Evolutionary conservation across 2,797 vertebrate species (phyloP).

Genomic region (Gymnoscopelus braueri): DNA sequence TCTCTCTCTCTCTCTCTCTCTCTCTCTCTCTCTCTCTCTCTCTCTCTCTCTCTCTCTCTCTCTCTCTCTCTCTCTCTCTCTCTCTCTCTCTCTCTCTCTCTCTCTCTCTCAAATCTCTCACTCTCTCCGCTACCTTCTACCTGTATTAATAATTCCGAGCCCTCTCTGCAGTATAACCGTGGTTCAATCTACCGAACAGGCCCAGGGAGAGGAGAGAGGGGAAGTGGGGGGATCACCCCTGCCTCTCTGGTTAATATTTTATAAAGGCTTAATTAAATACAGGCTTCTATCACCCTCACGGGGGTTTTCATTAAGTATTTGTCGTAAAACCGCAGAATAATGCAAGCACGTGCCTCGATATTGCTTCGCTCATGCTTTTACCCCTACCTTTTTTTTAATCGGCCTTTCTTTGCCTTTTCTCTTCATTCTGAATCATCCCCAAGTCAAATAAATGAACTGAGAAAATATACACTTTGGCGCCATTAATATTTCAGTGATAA

Average conservation of each 20-base stretch:
- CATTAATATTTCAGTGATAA: constrained; percentile 86
- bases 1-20: constrained; percentile 13
- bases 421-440: constrained; percentile 72
- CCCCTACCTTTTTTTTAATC: constrained; percentile 46
- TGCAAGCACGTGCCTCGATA: constrained; percentile 72
- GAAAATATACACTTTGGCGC: constrained; percentile 74
- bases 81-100: constrained; percentile 18
- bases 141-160: constrained; percentile 73
- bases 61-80: neutral
- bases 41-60: neutral
- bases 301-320: constrained; percentile 85
- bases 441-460: constrained; percentile 75
- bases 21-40: constrained; percentile 1
- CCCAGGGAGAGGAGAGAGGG: constrained; percentile 8
- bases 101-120: constrained; percentile 29
- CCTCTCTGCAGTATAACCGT: constrained; percentile 61
- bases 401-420: constrained; percentile 59
- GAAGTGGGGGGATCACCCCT: constrained; percentile 61
- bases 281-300: constrained; percentile 78
- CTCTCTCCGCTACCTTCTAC: constrained; percentile 47
- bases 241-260: constrained; percentile 81
- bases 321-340: constrained; percentile 81
- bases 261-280: constrained; percentile 86
- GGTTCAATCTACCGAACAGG: constrained; percentile 73
- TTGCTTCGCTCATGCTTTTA: constrained; percentile 69